Evolutionary conservation across 2,888 invertebrate species (phyloP).

Genomic region (Prosapia bicincta): DNA sequence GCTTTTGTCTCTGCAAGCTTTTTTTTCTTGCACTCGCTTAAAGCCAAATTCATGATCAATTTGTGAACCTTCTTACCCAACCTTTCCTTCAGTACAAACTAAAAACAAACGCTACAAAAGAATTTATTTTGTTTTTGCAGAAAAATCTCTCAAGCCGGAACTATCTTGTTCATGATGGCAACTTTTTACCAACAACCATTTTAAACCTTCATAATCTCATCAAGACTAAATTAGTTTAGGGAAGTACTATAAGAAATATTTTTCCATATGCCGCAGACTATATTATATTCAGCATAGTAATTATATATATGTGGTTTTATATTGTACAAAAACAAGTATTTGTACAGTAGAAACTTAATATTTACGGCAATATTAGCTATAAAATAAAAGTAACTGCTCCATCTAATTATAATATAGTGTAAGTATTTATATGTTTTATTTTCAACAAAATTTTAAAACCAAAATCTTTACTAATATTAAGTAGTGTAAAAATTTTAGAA

Average conservation of each 20-base stretch:
- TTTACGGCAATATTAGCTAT: not conserved
- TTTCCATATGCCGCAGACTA: not conserved
- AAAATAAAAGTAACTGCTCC: not conserved
- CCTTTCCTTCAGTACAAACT: too few species aligned
- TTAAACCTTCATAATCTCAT: not conserved
- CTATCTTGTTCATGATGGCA: slow-evolving; percentile 28
- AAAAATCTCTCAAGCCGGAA: slow-evolving; percentile 18
- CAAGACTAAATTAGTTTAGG: not conserved
- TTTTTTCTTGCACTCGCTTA: too few species aligned
- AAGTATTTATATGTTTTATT: not conserved
- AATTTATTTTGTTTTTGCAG: slow-evolving; percentile 15
- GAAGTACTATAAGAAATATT: not conserved
- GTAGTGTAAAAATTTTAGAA: not conserved
- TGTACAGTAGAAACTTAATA: not conserved
- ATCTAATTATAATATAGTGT: too few species aligned
- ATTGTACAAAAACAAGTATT: not conserved
- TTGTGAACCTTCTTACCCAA: too few species aligned
- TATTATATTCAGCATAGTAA: not conserved
- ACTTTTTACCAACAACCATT: not conserved
- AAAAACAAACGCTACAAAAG: too few species aligned
- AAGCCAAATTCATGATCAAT: too few species aligned
- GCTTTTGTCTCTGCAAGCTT: too few species aligned
- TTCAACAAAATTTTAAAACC: not conserved
- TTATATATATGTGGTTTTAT: not conserved
- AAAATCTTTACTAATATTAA: not conserved